phyloP scores from a whole-genome alignment of 2,797 vertebrate species.

The Parauchenoglanis ngamensis region DNA sequence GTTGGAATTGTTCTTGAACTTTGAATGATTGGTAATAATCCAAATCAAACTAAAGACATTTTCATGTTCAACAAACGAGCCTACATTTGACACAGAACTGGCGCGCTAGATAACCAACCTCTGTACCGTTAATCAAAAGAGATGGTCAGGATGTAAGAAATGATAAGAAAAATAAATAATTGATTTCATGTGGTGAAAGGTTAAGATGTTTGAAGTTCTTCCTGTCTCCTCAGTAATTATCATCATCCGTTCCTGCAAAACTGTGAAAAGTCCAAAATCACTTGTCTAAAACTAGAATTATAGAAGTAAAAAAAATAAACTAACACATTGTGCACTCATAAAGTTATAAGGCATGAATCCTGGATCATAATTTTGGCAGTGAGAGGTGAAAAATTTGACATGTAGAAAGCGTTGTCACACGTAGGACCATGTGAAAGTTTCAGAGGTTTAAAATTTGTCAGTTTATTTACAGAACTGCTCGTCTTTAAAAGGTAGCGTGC shows the following conservation, averaged over 20 bases:
- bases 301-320: background rate
- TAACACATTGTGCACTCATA: background rate
- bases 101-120: background rate
- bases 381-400: background rate
- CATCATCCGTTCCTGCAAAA: conserved; percentile 1
- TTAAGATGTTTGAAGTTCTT: background rate
- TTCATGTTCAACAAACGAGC: background rate
- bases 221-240: background rate
- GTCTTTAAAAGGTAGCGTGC: background rate
- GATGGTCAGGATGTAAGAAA: background rate
- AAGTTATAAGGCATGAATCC: background rate
- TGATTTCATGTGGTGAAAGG: background rate
- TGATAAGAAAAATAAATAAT: background rate
- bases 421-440: background rate
- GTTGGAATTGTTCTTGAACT: background rate
- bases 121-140: background rate
- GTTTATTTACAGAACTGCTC: background rate
- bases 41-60: background rate
- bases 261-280: background rate
- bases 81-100: background rate
- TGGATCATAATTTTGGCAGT: background rate
- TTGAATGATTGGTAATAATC: background rate
- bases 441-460: background rate
- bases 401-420: background rate
- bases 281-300: background rate